Base-by-base conservation (phyloP, 2,797 vertebrate species). In the Choloepus didactylus region DNA sequence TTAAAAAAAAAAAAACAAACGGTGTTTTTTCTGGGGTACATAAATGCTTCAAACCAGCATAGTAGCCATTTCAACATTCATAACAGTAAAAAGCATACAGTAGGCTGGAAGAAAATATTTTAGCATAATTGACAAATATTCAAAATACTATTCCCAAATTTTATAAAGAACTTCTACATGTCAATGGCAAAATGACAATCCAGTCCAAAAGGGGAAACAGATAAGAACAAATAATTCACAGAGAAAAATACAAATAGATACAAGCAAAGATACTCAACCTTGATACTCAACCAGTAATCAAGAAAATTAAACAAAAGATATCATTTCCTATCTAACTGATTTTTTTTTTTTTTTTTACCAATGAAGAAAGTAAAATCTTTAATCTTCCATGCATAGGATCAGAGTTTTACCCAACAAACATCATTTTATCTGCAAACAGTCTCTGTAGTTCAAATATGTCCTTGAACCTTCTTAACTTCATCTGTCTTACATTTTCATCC, bases 391-490 rank as follows among this genome's bases (percentile, higher is more conserved):
- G 41, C 59, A 64, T 66, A 82, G 9, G 9, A 41, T 87, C 60
- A 96, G 76, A 86, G 46, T 69, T 81, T 79, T 90, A 80, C 14
- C 3, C 82, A 73, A 83, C 35, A 87, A 72, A 44, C 46, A 79
- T 62, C 54, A 69, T 94, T 93, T 94, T 75, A 87, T 88, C 60
- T 41, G 6, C 64, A 88, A 90, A 90, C 38, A 75, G 69, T 91
- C 77, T 79, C 76, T 94, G n/a, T 88, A 87, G 79, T 75, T 92
- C 69, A 87, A 46, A 56, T 77, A 75, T 69, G 29, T 81, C 92
- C 66, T 93, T 85, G 38, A 92, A 87, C 56, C 31, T 84, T 81
- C 67, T 76, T 87, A 56, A 59, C 64, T 73, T 60, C 75, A 72
- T 38, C 76, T 46, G 77, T 67, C 44, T 35, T 86, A 31, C 4